Conservation (phyloP, 2,797 vertebrate genomes). For the Aselliscus stoliczkanus region DNA sequence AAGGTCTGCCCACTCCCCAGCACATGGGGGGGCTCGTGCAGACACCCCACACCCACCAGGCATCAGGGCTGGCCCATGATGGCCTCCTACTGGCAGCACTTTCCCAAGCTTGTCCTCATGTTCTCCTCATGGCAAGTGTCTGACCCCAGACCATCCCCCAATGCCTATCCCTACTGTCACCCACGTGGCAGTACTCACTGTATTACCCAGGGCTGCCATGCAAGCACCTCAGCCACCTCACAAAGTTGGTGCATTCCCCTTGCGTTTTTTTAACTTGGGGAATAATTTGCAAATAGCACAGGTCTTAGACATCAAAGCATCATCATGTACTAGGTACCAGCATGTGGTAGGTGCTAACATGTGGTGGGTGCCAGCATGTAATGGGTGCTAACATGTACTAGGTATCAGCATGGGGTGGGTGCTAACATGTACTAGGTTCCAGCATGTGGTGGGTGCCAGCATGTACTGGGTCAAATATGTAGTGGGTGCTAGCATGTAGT, state of each 20-base stretch:
- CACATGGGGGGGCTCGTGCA: background rate
- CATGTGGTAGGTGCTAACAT: too few species aligned
- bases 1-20: too few species aligned
- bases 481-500: too few species aligned
- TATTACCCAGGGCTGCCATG: background rate
- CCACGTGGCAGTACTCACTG: background rate
- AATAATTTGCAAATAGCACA: background rate
- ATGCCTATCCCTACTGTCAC: background rate
- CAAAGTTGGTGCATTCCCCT: background rate
- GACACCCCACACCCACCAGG: rapidly evolving
- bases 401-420: too few species aligned
- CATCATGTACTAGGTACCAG: background rate
- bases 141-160: background rate
- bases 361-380: too few species aligned
- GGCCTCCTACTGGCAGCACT: background rate
- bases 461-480: too few species aligned
- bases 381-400: too few species aligned
- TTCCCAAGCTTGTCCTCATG: background rate
- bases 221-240: background rate
- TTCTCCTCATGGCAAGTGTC: background rate
- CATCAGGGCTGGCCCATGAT: rapidly evolving
- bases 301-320: too few species aligned
- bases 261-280: background rate
- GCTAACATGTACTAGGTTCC: too few species aligned
- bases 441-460: too few species aligned